phyloP scores from a whole-genome alignment of 2,113 vertebrate genomes.

The Neolamprologus ventralis region DNA sequence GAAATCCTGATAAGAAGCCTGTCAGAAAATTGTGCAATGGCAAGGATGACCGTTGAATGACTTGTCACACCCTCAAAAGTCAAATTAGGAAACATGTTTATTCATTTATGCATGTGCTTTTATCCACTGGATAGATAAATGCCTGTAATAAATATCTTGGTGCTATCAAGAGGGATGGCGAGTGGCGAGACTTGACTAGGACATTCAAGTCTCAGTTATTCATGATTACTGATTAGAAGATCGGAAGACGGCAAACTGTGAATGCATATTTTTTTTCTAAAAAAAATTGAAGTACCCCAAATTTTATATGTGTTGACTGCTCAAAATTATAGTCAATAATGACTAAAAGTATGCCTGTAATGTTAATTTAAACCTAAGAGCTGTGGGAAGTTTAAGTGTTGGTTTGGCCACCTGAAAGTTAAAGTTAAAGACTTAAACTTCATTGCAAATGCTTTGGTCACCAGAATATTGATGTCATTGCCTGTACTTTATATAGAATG shows the following conservation, averaged over 20 bases:
- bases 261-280: not conserved
- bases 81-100: not conserved
- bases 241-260: accelerated
- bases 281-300: not conserved
- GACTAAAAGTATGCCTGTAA: not conserved
- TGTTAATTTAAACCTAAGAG: not conserved
- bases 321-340: not conserved
- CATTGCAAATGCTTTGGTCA: not conserved
- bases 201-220: not conserved
- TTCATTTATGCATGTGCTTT: not conserved
- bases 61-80: not conserved
- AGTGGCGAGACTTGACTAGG: not conserved
- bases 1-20: not conserved
- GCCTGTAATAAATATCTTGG: not conserved
- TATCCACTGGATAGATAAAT: not conserved
- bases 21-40: not conserved
- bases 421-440: not conserved
- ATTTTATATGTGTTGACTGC: not conserved
- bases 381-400: not conserved
- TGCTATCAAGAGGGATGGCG: not conserved
- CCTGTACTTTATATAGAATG: not conserved
- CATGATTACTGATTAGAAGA: not conserved
- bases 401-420: not conserved
- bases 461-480: not conserved
- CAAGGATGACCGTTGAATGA: not conserved